Base-by-base conservation (phyloP, 2,797 vertebrate genomes). In the Myotis findleyi region DNA sequence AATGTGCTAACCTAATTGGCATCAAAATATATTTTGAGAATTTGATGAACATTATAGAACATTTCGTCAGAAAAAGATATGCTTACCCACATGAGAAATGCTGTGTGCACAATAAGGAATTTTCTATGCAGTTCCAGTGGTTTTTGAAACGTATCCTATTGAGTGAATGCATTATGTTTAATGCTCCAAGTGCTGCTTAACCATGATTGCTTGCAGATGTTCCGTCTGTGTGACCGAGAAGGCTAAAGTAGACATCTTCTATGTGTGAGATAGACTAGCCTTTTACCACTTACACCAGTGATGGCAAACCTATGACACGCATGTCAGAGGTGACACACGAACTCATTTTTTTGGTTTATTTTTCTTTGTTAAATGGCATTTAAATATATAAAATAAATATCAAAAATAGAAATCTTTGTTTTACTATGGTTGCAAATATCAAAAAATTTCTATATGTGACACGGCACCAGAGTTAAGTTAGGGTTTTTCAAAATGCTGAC, bases 61-160 rank as follows among this genome's bases (percentile, higher is more conserved):
- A 90, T 69, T 16, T 83, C 38, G n/a, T 88, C 44, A 90, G 38
- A 86, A 95, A 95, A 1, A 30, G 91, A 71, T 68, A 62, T 76
- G 9, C 11, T 62, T 76, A 57, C 3, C 21, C 25, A 38, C 68
- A 4, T 76, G 83, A 93, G 55, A 47, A 72, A 12, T 55, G 53
- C 36, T 64, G 23, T 66, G 10, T 73, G 84, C 23, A 71, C 36
- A 84, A 33, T n/a, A 44, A 73, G 27, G 18, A 10, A 73, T 77
- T 91, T 93, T 77, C 59, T 81, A 30, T 95, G 12, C 75, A 84
- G 6, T 59, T 36, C 30, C 94, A 38, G 64, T 51, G 71, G 27
- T 23, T 86, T 88, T 87, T 79, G 20, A 64, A 89, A n/a, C 88
- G 30, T 80, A 33, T 76, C 10, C 4, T 72, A 6, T 38, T 57